Percentiles rank a stretch among this genome's conserved stretches.
Conservation (phyloP, 1,140 invertebrate genomes). For the Diprion similis region DNA sequence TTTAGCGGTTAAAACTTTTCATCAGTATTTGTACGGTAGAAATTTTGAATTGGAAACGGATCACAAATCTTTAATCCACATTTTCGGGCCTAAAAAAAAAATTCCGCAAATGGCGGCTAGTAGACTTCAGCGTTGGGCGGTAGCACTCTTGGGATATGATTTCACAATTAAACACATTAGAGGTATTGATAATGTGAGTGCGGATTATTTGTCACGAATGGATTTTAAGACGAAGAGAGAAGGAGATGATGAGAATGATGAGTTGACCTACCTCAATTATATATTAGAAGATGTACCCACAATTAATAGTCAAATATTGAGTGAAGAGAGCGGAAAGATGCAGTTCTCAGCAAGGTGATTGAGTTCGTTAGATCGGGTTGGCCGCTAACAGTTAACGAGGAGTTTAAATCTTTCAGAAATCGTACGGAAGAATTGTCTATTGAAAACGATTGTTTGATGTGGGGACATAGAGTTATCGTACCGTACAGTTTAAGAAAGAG, state of each 20-base stretch:
- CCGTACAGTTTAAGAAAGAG: background rate
- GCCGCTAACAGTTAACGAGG: constrained; percentile 21
- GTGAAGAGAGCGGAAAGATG: constrained; percentile 23
- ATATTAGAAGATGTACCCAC: constrained; percentile 20
- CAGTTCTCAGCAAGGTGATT: constrained; percentile 22
- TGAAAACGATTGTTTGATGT: constrained; percentile 31
- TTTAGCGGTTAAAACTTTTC: constrained; percentile 61
- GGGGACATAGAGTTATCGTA: constrained; percentile 3
- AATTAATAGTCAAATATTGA: constrained; percentile 15
- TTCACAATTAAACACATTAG: constrained; percentile 47
- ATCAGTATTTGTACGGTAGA: constrained; percentile 54
- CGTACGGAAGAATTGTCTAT: constrained; percentile 31
- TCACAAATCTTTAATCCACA: constrained; percentile 57
- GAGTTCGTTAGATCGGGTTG: constrained; percentile 29
- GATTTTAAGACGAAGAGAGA: constrained; percentile 26
- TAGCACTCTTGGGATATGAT: constrained; percentile 46
- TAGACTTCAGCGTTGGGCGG: constrained; percentile 47
- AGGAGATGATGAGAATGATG: background rate
- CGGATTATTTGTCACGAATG: constrained; percentile 45
- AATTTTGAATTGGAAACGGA: constrained; percentile 61
- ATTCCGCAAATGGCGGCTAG: constrained; percentile 43
- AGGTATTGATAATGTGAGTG: constrained; percentile 34
- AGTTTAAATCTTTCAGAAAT: constrained; percentile 24
- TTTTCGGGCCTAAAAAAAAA: constrained; percentile 51
- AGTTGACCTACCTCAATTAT: constrained; percentile 25